Percentiles rank a stretch among this genome's conserved stretches.
Conservation (phyloP, 2,888 invertebrate species). For the Microplitis manilae region DNA sequence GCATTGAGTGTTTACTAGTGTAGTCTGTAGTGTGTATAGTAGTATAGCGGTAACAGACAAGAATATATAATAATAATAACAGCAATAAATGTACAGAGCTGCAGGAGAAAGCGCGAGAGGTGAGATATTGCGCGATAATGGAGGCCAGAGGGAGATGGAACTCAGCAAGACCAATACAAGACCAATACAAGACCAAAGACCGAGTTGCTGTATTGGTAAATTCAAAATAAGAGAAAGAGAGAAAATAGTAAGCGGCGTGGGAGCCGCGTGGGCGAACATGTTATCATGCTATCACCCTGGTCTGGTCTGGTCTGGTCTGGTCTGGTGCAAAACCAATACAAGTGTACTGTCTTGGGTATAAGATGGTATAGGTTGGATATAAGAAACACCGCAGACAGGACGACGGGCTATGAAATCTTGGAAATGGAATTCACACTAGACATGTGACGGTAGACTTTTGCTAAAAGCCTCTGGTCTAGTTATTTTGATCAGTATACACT, state of each 20-base stretch:
- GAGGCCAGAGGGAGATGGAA: neutral
- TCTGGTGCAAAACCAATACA: constrained; percentile 3
- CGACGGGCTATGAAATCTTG: neutral
- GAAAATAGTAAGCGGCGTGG: constrained; percentile 29
- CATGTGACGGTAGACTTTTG: too few relatives aligned
- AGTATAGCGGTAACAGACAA: neutral
- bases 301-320: neutral
- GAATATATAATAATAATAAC: neutral
- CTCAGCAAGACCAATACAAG: constrained; percentile 10
- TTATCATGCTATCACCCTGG: constrained; percentile 51
- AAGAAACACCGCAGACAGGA: neutral
- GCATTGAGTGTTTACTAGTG: constrained; percentile 21
- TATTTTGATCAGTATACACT: too few relatives aligned
- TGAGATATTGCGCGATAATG: neutral
- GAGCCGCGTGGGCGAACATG: constrained; percentile 54
- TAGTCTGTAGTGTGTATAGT: neutral
- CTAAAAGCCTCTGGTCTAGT: too few relatives aligned
- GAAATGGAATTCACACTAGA: neutral
- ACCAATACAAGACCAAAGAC: constrained; percentile 15
- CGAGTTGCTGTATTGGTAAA: constrained; percentile 19
- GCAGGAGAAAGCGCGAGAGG: neutral
- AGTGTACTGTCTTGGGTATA: neutral
- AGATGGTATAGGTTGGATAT: neutral
- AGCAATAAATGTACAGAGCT: neutral
- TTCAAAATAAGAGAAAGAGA: constrained; percentile 21